Percentiles rank a stretch among this genome's conserved stretches.
These are phyloP conservation scores for Synergus gifuensis DNA, from an alignment of 2,888 invertebrate genomes.

Conservation along the genomic window DNA sequence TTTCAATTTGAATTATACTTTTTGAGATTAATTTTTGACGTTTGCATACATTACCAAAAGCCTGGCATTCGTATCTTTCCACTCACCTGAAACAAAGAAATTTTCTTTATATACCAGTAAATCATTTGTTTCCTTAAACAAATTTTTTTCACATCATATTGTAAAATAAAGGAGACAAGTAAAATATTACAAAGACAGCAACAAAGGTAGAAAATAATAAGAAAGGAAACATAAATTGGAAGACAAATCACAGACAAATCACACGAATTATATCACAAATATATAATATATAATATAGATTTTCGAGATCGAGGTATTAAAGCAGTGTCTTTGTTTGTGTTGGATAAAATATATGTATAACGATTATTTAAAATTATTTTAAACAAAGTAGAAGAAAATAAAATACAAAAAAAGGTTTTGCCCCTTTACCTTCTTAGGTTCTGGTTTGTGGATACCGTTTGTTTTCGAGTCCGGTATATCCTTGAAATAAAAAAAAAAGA, in stretches of 20 bases:
- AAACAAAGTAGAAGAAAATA: constrained; percentile 43
- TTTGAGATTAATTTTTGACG: constrained; percentile 42
- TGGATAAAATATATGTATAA: neutral
- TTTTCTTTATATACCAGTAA: neutral
- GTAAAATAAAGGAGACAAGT: constrained; percentile 9
- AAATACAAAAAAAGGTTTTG: constrained; percentile 47
- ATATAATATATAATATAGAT: neutral
- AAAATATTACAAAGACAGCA: neutral
- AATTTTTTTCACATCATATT: neutral
- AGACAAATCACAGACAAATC: neutral
- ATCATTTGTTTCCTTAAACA: neutral
- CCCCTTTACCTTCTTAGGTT: constrained; percentile 69
- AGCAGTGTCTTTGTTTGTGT: constrained; percentile 32
- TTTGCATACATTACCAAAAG: constrained; percentile 44
- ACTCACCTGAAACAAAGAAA: constrained; percentile 58
- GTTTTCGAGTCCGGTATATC: constrained; percentile 71
- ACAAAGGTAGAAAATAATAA: neutral
- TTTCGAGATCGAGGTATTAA: constrained; percentile 35
- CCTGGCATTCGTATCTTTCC: constrained; percentile 15
- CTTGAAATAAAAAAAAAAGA: constrained; percentile 63
- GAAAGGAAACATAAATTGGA: constrained; percentile 26
- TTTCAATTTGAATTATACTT: neutral
- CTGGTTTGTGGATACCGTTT: constrained; percentile 75
- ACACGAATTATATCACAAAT: neutral
- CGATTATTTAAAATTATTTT: neutral